Evolutionary conservation across 1,140 invertebrate genomes (phyloP).

Genomic region (Drepana arcuata): DNA sequence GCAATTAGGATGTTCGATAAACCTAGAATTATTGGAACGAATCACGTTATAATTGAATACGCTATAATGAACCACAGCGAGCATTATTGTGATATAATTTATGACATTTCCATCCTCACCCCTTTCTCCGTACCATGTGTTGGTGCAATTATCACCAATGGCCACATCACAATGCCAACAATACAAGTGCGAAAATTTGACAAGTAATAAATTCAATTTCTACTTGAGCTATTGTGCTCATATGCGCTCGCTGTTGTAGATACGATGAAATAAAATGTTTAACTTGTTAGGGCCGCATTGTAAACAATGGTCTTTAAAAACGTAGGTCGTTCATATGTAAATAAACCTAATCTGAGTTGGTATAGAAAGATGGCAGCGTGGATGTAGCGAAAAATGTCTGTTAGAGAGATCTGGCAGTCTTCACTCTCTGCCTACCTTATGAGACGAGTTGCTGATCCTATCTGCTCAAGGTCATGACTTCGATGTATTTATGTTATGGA

Average conservation of each 20-base stretch:
- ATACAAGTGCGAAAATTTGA: conserved; percentile 59
- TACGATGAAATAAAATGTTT: conserved; percentile 47
- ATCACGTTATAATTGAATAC: too few species aligned
- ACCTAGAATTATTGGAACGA: too few species aligned
- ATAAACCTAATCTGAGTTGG: too few species aligned
- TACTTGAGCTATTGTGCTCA: conserved; percentile 39
- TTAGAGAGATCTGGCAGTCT: too few species aligned
- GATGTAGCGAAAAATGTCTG: conserved; percentile 2
- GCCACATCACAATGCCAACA: conserved; percentile 34
- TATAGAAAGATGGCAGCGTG: too few species aligned
- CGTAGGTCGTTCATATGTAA: too few species aligned
- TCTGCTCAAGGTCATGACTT: too few species aligned
- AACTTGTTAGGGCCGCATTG: conserved; percentile 8
- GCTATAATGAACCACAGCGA: conserved; percentile 9
- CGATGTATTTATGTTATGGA: too few species aligned
- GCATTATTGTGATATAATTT: conserved; percentile 13
- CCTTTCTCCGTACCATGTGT: conserved; percentile 56
- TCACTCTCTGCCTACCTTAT: too few species aligned
- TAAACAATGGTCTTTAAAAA: too few species aligned
- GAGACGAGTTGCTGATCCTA: too few species aligned
- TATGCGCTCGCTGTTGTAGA: conserved; percentile 47
- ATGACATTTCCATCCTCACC: conserved; percentile 26
- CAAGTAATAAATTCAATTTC: conserved; percentile 62
- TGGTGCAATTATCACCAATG: conserved; percentile 45
- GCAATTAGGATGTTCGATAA: too few species aligned